Conservation (phyloP, 2,797 vertebrate genomes). For the Paedocypris micromegethes region DNA sequence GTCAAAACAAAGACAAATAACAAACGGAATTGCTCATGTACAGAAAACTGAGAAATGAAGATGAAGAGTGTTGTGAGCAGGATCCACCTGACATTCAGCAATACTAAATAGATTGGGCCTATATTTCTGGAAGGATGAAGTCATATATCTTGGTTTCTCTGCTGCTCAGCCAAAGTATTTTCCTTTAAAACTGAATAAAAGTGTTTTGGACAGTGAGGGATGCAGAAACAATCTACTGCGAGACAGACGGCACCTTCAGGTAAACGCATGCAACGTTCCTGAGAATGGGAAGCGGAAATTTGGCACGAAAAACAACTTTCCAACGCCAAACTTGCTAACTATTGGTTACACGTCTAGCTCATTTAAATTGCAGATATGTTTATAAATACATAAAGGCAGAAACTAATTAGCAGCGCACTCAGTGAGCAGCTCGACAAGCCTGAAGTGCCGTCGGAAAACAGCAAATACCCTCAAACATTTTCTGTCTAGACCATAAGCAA, state of each 20-base stretch:
- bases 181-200: slow-evolving; percentile 47
- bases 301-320: slow-evolving; percentile 42
- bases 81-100: slow-evolving; percentile 48
- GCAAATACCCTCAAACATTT: slow-evolving; percentile 52
- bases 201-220: slow-evolving; percentile 9
- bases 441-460: slow-evolving; percentile 46
- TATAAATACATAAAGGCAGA: slow-evolving; percentile 51
- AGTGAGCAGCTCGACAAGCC: slow-evolving; percentile 38
- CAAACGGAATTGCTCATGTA: not conserved
- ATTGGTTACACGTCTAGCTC: slow-evolving; percentile 36
- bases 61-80: slow-evolving; percentile 58
- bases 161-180: slow-evolving; percentile 51
- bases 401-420: slow-evolving; percentile 53
- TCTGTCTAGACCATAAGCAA: slow-evolving; percentile 39
- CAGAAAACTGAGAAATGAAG: slow-evolving; percentile 52
- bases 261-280: not conserved
- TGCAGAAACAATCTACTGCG: not conserved
- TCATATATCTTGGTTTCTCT: slow-evolving; percentile 55
- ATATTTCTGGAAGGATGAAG: slow-evolving; percentile 46
- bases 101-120: slow-evolving; percentile 48
- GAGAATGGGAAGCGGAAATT: slow-evolving; percentile 27
- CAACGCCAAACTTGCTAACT: slow-evolving; percentile 36
- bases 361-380: slow-evolving; percentile 49
- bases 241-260: not conserved
- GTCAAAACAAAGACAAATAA: not conserved